Percentiles rank a stretch among this genome's conserved stretches.
Evolutionary conservation across 2,888 invertebrate species (phyloP).

Genomic region (Nomada ferruginata): DNA sequence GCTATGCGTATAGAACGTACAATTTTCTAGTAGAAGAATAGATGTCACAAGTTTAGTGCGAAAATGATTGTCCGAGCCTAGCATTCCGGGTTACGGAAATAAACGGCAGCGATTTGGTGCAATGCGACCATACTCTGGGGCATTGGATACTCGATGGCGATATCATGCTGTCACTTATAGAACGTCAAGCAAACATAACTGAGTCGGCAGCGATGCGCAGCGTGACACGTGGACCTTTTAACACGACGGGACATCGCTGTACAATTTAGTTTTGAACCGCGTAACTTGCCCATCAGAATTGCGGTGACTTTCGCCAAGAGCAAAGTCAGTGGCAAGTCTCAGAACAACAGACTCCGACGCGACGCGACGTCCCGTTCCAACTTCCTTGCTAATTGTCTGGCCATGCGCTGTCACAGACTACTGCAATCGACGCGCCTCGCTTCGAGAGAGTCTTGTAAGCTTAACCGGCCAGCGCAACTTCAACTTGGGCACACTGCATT

Average conservation of each 20-base stretch:
- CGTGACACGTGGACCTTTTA: conserved; percentile 34
- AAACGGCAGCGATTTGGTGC: conserved; percentile 23
- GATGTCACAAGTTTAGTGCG: neutral
- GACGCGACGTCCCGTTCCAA: conserved; percentile 5
- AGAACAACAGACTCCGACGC: conserved; percentile 25
- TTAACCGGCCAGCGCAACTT: too few relatives aligned
- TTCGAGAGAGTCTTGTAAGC: neutral
- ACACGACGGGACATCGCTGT: conserved; percentile 10
- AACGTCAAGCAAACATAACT: conserved; percentile 49
- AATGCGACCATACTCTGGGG: conserved; percentile 18
- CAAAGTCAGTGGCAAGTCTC: conserved; percentile 20
- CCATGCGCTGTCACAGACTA: conserved; percentile 33
- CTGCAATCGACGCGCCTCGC: neutral
- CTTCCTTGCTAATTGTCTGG: conserved; percentile 49
- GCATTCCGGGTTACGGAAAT: conserved; percentile 16
- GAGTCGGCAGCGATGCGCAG: conserved; percentile 36
- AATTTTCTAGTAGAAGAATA: neutral
- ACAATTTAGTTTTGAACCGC: conserved; percentile 45
- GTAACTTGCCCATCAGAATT: conserved; percentile 57
- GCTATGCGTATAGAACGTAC: neutral
- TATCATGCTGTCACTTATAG: conserved; percentile 53
- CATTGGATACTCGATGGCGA: conserved; percentile 44
- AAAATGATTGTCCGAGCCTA: conserved; percentile 18
- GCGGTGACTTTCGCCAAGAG: conserved; percentile 17
- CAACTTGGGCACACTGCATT: neutral